phyloP scores from a whole-genome alignment of 92 coral and sea anemone genomes.

The Zoanthus gigantus region DNA sequence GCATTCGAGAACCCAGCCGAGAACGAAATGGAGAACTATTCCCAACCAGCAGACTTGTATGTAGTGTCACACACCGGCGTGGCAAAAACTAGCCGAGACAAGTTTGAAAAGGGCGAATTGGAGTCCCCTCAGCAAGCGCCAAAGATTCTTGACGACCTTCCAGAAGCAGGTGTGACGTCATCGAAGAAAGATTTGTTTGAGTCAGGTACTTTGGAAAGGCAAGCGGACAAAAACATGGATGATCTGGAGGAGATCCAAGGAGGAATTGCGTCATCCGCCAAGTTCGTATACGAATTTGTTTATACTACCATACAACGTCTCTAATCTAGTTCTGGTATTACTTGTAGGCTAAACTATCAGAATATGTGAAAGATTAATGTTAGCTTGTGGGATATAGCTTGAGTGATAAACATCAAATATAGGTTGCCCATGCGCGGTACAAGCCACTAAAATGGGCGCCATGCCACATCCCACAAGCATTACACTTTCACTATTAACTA shows the following conservation, averaged over 20 bases:
- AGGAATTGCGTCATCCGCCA: slow-evolving; percentile 82
- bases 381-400: too few species aligned
- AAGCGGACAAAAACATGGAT: slow-evolving; percentile 28
- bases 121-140: slow-evolving; percentile 41
- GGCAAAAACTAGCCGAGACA: slow-evolving; percentile 51
- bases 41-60: slow-evolving; percentile 65
- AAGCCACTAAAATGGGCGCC: too few species aligned
- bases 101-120: slow-evolving; percentile 63
- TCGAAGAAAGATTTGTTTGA: slow-evolving; percentile 36
- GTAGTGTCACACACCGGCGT: slow-evolving; percentile 75
- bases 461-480: too few species aligned
- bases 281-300: slow-evolving; percentile 6
- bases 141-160: slow-evolving; percentile 56
- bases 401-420: too few species aligned
- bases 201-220: slow-evolving; percentile 24
- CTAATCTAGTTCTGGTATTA: background rate
- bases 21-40: slow-evolving; percentile 60
- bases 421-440: too few species aligned
- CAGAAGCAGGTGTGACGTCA: slow-evolving; percentile 58
- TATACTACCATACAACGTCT: background rate
- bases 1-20: slow-evolving; percentile 65
- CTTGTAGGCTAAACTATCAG: too few species aligned
- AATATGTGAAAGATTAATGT: too few species aligned
- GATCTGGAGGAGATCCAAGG: slow-evolving; percentile 55
- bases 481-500: too few species aligned